Evolutionary conservation across 2,888 invertebrate genomes (phyloP).

Genomic region (Malthinus flaveolus): DNA sequence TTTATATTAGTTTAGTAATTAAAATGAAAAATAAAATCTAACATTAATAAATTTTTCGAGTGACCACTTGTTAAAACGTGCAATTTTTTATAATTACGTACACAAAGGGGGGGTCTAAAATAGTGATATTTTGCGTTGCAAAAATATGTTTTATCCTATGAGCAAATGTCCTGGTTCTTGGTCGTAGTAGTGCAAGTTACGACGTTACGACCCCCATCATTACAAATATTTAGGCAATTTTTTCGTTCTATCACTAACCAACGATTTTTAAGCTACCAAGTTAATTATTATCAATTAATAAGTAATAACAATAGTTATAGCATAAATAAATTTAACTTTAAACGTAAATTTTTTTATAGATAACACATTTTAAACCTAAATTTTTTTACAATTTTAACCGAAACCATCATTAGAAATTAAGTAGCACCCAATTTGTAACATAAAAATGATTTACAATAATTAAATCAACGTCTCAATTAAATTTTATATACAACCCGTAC

Average conservation of each 20-base stretch:
- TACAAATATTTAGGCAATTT: no score
- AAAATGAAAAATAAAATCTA: neutral
- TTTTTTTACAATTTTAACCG: constrained; percentile 9
- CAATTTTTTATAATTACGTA: neutral
- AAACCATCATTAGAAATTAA: neutral
- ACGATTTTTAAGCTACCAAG: neutral
- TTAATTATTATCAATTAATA: neutral
- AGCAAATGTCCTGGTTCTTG: no score
- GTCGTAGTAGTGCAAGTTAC: no score
- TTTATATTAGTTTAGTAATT: neutral
- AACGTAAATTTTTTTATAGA: neutral
- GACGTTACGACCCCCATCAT: no score
- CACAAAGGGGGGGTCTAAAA: neutral
- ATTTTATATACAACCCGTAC: constrained; percentile 12
- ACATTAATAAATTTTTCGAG: neutral
- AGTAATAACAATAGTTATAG: constrained; percentile 1
- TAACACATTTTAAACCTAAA: constrained; percentile 2
- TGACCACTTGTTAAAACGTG: constrained; percentile 3
- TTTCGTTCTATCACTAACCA: constrained; percentile 1
- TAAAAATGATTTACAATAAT: no score
- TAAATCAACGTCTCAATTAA: neutral
- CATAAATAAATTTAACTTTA: constrained; percentile 2
- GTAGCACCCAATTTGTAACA: neutral
- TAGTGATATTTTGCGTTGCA: neutral
- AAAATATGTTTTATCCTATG: neutral